Evolutionary conservation across 2,797 vertebrate genomes (phyloP).

Genomic region (Mergus octosetaceus): DNA sequence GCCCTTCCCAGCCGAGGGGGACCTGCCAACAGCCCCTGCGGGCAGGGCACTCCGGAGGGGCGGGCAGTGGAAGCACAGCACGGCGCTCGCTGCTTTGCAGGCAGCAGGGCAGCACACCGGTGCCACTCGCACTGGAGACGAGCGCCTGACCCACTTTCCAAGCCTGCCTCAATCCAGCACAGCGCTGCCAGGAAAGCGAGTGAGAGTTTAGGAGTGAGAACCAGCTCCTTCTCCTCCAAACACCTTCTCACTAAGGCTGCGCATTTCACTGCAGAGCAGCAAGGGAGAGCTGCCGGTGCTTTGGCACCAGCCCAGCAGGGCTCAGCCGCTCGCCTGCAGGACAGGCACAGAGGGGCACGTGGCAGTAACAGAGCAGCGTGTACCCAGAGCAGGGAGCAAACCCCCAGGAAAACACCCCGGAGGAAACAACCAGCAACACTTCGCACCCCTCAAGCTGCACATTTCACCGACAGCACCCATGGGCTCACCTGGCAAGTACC

Average conservation of each 20-base stretch:
- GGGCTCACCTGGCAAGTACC: neutral
- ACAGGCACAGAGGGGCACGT: neutral
- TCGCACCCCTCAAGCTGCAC: neutral
- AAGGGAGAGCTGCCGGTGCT: too few relatives aligned
- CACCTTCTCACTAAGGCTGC: neutral
- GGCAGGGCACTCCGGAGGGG: neutral
- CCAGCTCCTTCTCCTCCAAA: neutral
- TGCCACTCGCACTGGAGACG: neutral
- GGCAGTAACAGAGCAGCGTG: neutral
- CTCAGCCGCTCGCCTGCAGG: neutral
- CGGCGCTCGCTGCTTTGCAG: neutral
- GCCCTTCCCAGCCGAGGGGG: neutral
- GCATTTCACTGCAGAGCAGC: neutral
- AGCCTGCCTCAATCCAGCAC: neutral
- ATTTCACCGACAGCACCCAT: neutral
- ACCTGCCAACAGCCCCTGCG: too few relatives aligned
- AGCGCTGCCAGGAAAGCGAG: neutral
- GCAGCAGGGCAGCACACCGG: neutral
- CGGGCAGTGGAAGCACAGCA: fast-evolving
- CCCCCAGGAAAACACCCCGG: neutral
- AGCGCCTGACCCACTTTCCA: neutral
- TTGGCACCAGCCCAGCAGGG: neutral
- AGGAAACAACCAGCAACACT: neutral
- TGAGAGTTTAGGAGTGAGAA: too few relatives aligned
- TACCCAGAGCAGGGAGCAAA: neutral